These are phyloP conservation scores for Strigamia transsilvanica DNA, from an alignment of 2,888 invertebrate genomes.

Conservation along the genomic window DNA sequence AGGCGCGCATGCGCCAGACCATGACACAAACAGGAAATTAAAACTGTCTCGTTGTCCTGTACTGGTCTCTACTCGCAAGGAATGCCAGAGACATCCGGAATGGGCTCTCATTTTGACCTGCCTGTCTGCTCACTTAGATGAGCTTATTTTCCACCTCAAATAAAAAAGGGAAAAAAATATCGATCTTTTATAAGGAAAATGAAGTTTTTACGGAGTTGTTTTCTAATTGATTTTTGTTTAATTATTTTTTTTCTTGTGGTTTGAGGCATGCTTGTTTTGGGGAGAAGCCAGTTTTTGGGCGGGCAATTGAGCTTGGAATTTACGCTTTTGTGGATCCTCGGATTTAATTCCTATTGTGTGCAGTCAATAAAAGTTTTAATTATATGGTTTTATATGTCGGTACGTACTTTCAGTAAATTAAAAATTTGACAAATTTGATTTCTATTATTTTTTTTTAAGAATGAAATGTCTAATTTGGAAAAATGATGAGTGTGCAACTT, in stretches of 20 bases:
- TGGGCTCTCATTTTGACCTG: constrained; percentile 42
- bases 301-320: neutral
- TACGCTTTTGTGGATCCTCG: neutral
- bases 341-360: neutral
- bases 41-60: constrained; percentile 49
- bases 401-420: no score
- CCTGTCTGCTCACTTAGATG: constrained; percentile 44
- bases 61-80: constrained; percentile 35
- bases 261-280: neutral
- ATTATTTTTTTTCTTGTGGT: neutral
- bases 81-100: constrained; percentile 49
- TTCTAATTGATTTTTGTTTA: constrained; percentile 11
- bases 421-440: neutral
- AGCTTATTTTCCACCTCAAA: constrained; percentile 25
- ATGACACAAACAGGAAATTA: constrained; percentile 49
- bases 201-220: neutral
- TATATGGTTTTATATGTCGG: neutral
- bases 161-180: neutral
- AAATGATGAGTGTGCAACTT: no score
- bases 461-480: no score
- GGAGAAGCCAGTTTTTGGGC: neutral
- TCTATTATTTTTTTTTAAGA: neutral
- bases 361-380: neutral
- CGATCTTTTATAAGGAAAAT: neutral
- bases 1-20: constrained; percentile 44